Base-by-base conservation (phyloP, 2,888 invertebrate species). In the Furcula furcula region DNA sequence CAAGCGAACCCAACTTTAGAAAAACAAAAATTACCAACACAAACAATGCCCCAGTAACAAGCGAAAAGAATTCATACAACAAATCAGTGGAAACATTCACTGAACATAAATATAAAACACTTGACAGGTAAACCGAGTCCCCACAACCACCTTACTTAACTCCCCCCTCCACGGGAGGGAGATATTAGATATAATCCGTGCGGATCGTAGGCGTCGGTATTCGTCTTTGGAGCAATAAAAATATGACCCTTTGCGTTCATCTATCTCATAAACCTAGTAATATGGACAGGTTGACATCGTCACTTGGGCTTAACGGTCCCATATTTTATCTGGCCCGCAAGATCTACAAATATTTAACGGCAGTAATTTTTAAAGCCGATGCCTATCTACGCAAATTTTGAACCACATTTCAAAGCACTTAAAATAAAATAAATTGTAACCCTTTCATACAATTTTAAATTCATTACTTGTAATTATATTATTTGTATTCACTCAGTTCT, bases 171-270 rank as follows among this genome's bases (percentile, higher is more conserved):
- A 31, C 33, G 34, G 47, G 34, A 50, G 36, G 34, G 34, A 36
- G 36, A 32, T 39, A 47, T 42, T 33, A 41, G 37, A 52, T 36
- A 46, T 56, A 49, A 56, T 53, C 37, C 53, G 23, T 14, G 30
- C 29, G 34, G 32, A 39, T 35, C 39, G 34, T 12, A 40, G 36
- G 12, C 40, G 33, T 36, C 29, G 7, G 10, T 34, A 36, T 45
- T 31, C 19, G 47, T 43, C 46, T 49, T 49, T 21, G 49, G 41
- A 41, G 40, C 45, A 45, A 64, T 64, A 62, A 64, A 60, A 64
- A 51, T 51, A 51, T 60, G 49, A 56, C 40, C 44, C 40, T 33
- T 40, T 38, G 53, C n/a, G n/a, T n/a, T n/a, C n/a, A n/a, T n/a
- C n/a, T n/a, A 36, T 34, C 37, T 36, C 47, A 42, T 49, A 34